phyloP scores from a whole-genome alignment of 2,797 vertebrate species.

The Megaceryle alcyon region DNA sequence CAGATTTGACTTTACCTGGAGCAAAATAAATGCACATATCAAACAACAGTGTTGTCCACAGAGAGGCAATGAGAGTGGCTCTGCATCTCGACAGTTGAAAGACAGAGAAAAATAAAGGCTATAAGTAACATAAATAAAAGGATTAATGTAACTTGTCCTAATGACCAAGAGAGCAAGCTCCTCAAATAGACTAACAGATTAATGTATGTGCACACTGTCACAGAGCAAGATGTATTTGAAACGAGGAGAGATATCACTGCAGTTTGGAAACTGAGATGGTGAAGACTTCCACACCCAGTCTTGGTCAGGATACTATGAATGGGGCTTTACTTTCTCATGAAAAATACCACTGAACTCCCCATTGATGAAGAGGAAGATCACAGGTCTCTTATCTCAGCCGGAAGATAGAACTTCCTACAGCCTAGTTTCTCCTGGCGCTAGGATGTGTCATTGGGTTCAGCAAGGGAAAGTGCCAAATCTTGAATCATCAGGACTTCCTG shows the following conservation, averaged over 20 bases:
- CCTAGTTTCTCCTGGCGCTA: background rate
- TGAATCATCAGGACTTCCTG: conserved; percentile 55
- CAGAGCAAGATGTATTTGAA: background rate
- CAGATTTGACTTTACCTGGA: background rate
- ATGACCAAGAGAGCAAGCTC: background rate
- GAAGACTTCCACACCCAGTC: background rate
- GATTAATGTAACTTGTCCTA: background rate
- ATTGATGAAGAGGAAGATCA: background rate
- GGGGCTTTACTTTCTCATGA: background rate
- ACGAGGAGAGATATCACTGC: background rate
- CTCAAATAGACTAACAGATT: background rate
- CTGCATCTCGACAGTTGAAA: background rate
- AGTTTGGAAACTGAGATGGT: background rate
- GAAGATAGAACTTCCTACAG: background rate
- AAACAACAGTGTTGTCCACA: background rate
- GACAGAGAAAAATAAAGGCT: background rate
- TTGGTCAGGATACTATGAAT: background rate
- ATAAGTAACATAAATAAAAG: background rate
- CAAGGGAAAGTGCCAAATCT: conserved; percentile 36
- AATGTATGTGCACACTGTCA: background rate
- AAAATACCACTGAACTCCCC: background rate
- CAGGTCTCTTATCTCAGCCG: background rate
- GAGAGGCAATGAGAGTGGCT: background rate
- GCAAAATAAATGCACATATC: background rate
- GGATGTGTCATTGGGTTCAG: conserved; percentile 5